Evolutionary conservation across 2,888 invertebrate genomes (phyloP).

Genomic region (Hipparchia sbordonii): DNA sequence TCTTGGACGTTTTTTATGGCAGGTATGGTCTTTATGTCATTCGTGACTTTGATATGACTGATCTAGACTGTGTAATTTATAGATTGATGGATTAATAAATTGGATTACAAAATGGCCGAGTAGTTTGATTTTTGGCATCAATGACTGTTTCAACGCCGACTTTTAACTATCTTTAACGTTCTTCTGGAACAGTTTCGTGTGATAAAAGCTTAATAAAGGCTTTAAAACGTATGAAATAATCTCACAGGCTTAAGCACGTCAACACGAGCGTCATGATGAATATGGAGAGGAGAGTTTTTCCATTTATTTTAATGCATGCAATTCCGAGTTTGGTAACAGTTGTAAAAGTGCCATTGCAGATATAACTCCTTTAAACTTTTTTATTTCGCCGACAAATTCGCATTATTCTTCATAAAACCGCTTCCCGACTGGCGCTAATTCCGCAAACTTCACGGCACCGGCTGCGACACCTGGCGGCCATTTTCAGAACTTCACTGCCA

Average conservation of each 20-base stretch:
- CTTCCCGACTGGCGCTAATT: slow-evolving; percentile 51
- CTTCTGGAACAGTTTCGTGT: no score
- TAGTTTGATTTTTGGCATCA: no score
- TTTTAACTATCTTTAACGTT: no score
- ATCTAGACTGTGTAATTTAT: no score
- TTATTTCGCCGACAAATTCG: slow-evolving; percentile 47
- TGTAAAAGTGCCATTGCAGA: slow-evolving; percentile 34
- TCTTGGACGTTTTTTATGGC: no score
- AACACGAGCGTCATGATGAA: slow-evolving; percentile 1
- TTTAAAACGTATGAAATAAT: neutral
- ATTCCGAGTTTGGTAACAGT: slow-evolving; percentile 36
- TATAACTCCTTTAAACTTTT: slow-evolving; percentile 42
- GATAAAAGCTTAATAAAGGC: no score
- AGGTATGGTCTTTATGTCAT: no score
- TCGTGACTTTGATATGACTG: no score
- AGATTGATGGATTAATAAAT: no score
- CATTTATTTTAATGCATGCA: slow-evolving; percentile 37
- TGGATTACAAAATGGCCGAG: no score
- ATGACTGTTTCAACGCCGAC: no score
- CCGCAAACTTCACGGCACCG: slow-evolving; percentile 50
- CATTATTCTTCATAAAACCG: slow-evolving; percentile 52
- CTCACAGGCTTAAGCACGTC: neutral
- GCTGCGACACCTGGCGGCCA: slow-evolving; percentile 62
- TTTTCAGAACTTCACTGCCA: slow-evolving; percentile 42
- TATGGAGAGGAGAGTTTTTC: slow-evolving; percentile 28